Evolutionary conservation across 2,888 invertebrate genomes (phyloP).

Genomic region (Drosophila aldrichi): DNA sequence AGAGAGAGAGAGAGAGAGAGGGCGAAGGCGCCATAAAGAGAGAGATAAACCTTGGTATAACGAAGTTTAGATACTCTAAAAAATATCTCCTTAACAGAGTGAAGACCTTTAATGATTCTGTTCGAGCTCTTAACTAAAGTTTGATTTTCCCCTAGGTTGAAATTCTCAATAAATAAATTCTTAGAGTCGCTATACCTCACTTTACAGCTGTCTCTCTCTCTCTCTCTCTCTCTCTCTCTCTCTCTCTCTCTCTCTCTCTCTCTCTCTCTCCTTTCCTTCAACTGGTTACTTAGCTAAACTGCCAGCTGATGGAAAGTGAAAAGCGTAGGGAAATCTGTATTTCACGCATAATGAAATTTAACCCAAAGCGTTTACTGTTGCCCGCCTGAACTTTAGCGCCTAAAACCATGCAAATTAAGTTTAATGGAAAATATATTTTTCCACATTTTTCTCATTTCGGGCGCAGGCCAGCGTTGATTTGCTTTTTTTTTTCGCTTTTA

Average conservation of each 20-base stretch:
- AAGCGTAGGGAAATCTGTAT: conserved; percentile 20
- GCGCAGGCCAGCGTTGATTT: neutral
- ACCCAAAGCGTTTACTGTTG: conserved; percentile 46
- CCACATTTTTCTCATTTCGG: conserved; percentile 42
- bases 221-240: neutral
- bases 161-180: no score
- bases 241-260: neutral
- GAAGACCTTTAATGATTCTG: neutral
- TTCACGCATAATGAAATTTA: conserved; percentile 64
- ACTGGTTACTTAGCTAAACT: neutral
- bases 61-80: neutral
- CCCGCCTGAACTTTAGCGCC: conserved; percentile 45
- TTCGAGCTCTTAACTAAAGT: neutral
- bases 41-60: neutral
- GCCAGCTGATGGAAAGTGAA: neutral
- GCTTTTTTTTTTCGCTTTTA: conserved; percentile 7
- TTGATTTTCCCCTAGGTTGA: neutral
- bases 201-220: neutral
- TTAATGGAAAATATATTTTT: conserved; percentile 75
- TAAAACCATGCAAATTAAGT: conserved; percentile 77
- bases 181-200: neutral
- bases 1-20: neutral
- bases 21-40: no score
- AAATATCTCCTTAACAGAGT: neutral
- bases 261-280: neutral